phyloP scores from a whole-genome alignment of 2,797 vertebrate species.

The Sphenodon punctatus region DNA sequence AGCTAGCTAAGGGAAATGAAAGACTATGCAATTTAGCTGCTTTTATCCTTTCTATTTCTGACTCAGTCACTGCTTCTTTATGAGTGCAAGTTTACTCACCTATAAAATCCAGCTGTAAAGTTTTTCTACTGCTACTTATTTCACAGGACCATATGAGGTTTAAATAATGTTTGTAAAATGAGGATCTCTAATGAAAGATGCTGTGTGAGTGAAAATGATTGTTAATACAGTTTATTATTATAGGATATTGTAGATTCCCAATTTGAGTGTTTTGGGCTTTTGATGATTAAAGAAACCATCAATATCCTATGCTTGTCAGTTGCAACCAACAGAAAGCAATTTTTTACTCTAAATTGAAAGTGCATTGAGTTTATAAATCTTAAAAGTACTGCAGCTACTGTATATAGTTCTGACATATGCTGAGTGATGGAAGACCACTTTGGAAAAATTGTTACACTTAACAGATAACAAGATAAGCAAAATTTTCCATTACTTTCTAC shows the following conservation, averaged over 20 bases:
- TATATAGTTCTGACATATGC: not conserved
- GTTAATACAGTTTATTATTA: not conserved
- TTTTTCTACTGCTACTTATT: too few species aligned
- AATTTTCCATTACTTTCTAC: not conserved
- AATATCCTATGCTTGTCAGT: not conserved
- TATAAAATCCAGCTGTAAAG: too few species aligned
- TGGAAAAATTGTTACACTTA: not conserved
- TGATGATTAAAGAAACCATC: not conserved
- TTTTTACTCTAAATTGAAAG: not conserved
- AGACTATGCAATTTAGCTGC: too few species aligned
- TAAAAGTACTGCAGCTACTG: not conserved
- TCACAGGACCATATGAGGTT: not conserved
- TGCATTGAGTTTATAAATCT: not conserved
- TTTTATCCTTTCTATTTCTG: too few species aligned
- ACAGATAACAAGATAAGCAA: not conserved
- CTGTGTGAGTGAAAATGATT: not conserved
- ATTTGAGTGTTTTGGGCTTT: not conserved
- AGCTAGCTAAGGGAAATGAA: too few species aligned
- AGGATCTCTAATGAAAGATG: not conserved
- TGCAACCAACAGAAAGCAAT: not conserved
- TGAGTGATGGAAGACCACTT: not conserved
- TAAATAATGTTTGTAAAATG: not conserved
- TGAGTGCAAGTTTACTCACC: too few species aligned
- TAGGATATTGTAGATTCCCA: not conserved
- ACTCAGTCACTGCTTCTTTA: too few species aligned